Evolutionary conservation across 2,888 invertebrate species (phyloP).

Genomic region (Micoletzkya japonica): DNA sequence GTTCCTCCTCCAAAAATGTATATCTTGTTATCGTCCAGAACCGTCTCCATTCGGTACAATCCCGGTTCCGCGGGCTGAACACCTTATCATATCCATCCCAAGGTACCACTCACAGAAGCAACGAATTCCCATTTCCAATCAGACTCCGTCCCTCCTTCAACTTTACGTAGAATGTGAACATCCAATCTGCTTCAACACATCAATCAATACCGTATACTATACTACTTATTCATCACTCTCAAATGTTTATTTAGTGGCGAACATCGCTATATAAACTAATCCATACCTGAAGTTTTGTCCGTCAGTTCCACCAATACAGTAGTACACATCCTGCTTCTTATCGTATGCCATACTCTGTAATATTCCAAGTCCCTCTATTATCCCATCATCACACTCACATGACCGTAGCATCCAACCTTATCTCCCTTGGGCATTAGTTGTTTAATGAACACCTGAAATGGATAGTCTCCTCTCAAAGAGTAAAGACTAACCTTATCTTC

Average conservation of each 20-base stretch:
- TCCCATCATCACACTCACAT: background rate
- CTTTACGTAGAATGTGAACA: slow-evolving; percentile 3
- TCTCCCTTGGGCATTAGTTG: background rate
- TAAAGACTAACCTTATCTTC: background rate
- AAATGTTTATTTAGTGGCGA: too few species aligned
- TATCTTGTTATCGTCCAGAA: slow-evolving; percentile 10
- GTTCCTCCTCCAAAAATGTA: slow-evolving; percentile 27
- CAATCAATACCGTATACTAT: background rate
- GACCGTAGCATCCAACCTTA: slow-evolving; percentile 17
- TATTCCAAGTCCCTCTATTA: background rate
- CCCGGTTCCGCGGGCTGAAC: slow-evolving; percentile 13
- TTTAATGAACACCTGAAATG: slow-evolving; percentile 1
- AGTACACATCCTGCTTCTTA: background rate
- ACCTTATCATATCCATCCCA: background rate
- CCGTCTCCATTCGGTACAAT: slow-evolving; percentile 19
- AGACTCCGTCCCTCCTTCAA: background rate
- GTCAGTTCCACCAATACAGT: slow-evolving; percentile 22
- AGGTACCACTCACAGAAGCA: background rate
- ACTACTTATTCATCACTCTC: too few species aligned
- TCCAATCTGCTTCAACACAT: slow-evolving; percentile 6
- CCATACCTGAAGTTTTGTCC: slow-evolving; percentile 10
- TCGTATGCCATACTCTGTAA: slow-evolving; percentile 17
- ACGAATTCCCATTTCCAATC: slow-evolving; percentile 2
- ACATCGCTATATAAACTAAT: too few species aligned
- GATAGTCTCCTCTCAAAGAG: background rate